A percentile compares a stretch with the other conserved stretches of the same genome.
phyloP scores from a whole-genome alignment of 2,888 invertebrate species.

The Arge pagana region DNA sequence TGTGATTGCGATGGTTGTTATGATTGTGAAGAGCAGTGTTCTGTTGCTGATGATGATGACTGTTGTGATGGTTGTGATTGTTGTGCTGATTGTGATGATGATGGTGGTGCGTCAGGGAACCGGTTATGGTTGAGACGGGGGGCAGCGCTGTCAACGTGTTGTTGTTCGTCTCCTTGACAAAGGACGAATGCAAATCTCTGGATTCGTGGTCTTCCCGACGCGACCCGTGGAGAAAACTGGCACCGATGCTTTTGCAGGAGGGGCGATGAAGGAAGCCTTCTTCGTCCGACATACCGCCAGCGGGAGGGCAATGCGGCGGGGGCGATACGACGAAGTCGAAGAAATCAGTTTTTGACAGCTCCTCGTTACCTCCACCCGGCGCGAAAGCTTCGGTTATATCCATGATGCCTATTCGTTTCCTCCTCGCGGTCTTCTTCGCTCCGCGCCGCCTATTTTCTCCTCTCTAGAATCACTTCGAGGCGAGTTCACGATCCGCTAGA shows the following conservation, averaged over 20 bases:
- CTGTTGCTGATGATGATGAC: conserved; percentile 46
- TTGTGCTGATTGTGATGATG: conserved; percentile 37
- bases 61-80: conserved; percentile 39
- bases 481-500: neutral
- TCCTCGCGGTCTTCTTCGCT: neutral
- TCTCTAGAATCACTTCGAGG: too few relatives aligned
- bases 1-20: conserved; percentile 37
- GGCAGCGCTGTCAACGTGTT: conserved; percentile 62
- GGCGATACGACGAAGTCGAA: conserved; percentile 87
- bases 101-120: conserved; percentile 49
- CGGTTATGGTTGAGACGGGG: conserved; percentile 54
- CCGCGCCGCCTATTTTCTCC: neutral
- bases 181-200: conserved; percentile 39
- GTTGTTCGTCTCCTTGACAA: conserved; percentile 65
- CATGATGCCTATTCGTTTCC: too few relatives aligned
- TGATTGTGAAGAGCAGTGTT: conserved; percentile 37
- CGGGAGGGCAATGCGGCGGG: conserved; percentile 46
- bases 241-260: conserved; percentile 43
- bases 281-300: conserved; percentile 69
- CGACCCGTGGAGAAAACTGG: conserved; percentile 39
- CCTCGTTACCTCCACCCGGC: conserved; percentile 64
- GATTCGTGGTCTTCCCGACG: conserved; percentile 43
- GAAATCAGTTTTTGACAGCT: conserved; percentile 85
- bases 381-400: conserved; percentile 82
- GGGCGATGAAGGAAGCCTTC: conserved; percentile 61